These are phyloP conservation scores for Parnassius mnemosyne DNA, from an alignment of 2,888 invertebrate species.

Conservation along the genomic window DNA sequence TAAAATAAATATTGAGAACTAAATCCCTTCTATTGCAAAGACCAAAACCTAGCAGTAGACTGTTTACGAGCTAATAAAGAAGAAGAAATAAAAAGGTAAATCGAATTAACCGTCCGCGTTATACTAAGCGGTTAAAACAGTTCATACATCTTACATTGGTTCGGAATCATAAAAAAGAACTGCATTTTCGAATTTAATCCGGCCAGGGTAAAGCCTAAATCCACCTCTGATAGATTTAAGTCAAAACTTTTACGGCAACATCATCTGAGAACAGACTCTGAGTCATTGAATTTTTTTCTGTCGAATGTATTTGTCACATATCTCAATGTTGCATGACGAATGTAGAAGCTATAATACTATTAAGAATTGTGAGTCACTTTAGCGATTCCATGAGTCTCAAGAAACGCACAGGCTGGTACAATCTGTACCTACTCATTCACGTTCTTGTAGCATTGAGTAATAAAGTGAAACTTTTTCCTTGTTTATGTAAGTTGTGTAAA, in stretches of 20 bases:
- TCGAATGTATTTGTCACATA: neutral
- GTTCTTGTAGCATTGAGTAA: conserved; percentile 17
- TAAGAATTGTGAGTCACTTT: conserved; percentile 19
- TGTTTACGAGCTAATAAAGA: no score
- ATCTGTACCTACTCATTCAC: conserved; percentile 5
- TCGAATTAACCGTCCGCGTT: no score
- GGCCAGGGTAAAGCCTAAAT: no score
- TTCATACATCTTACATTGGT: no score
- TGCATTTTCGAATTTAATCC: no score
- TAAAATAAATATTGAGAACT: no score
- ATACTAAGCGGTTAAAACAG: no score
- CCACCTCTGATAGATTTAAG: no score
- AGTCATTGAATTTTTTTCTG: neutral
- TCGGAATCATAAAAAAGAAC: neutral
- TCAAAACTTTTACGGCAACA: no score
- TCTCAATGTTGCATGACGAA: conserved; percentile 15
- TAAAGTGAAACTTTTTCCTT: conserved; percentile 22
- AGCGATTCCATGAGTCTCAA: conserved; percentile 16
- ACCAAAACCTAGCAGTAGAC: no score
- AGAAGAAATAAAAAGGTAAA: no score
- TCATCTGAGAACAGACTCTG: neutral
- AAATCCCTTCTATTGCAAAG: no score
- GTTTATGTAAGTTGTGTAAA: neutral
- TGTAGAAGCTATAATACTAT: conserved; percentile 15
- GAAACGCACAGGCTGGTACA: conserved; percentile 15